These are phyloP conservation scores for Heterotis niloticus DNA, from an alignment of 2,113 vertebrate species.

Conservation along the genomic window DNA sequence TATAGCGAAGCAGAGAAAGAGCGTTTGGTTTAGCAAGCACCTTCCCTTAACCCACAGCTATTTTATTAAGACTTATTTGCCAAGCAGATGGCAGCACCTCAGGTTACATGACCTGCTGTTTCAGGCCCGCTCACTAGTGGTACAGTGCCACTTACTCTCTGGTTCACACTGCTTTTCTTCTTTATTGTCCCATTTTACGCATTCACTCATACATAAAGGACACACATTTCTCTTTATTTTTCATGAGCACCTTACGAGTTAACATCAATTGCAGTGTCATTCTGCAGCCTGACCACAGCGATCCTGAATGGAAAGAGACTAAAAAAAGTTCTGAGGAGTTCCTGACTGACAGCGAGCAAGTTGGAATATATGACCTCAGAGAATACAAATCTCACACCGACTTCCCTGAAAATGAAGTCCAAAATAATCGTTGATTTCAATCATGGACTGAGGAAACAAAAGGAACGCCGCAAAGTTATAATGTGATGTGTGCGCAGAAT, in stretches of 20 bases:
- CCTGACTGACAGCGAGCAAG: background rate
- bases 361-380: background rate
- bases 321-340: background rate
- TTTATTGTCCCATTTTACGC: too few species aligned
- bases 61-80: too few species aligned
- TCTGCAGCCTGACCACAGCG: background rate
- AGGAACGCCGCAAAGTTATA: background rate
- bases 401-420: background rate
- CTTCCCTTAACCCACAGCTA: too few species aligned
- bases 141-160: too few species aligned
- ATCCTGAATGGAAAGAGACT: background rate
- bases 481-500: background rate
- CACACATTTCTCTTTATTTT: too few species aligned
- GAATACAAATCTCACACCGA: background rate
- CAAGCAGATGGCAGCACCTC: too few species aligned
- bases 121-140: too few species aligned
- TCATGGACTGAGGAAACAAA: background rate
- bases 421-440: background rate
- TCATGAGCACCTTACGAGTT: too few species aligned
- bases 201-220: too few species aligned
- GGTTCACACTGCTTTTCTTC: too few species aligned
- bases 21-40: too few species aligned
- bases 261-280: background rate
- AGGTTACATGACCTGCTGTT: too few species aligned
- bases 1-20: background rate